These are phyloP conservation scores for Caerostris extrusa DNA, from an alignment of 1,140 invertebrate genomes.

Conservation along the genomic window DNA sequence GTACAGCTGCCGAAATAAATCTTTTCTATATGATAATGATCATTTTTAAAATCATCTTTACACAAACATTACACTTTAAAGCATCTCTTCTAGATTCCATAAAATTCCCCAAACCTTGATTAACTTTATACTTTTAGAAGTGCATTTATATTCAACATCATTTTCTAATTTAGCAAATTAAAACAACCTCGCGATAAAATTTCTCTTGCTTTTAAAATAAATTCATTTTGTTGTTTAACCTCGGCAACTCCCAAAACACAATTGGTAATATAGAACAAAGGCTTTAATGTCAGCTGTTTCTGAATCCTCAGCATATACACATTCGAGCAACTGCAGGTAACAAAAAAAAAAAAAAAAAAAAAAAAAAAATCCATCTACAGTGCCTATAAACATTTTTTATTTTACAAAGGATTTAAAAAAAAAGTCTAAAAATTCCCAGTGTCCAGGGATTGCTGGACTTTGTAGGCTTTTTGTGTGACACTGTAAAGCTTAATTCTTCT, in stretches of 20 bases:
- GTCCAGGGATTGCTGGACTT: no score
- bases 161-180: constrained; percentile 28
- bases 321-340: no score
- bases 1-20: neutral
- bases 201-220: neutral
- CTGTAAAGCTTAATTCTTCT: no score
- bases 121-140: neutral
- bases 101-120: neutral
- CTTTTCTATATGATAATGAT: neutral
- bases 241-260: neutral
- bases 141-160: neutral
- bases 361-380: no score
- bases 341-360: no score
- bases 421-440: no score
- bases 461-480: no score
- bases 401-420: no score
- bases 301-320: no score
- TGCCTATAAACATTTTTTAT: no score
- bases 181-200: neutral
- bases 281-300: no score
- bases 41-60: neutral
- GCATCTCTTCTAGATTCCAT: neutral
- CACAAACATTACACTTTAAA: neutral
- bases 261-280: neutral
- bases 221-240: neutral